Evolutionary conservation across 2,888 invertebrate genomes (phyloP).

Genomic region (Caenorhabditis sp.): DNA sequence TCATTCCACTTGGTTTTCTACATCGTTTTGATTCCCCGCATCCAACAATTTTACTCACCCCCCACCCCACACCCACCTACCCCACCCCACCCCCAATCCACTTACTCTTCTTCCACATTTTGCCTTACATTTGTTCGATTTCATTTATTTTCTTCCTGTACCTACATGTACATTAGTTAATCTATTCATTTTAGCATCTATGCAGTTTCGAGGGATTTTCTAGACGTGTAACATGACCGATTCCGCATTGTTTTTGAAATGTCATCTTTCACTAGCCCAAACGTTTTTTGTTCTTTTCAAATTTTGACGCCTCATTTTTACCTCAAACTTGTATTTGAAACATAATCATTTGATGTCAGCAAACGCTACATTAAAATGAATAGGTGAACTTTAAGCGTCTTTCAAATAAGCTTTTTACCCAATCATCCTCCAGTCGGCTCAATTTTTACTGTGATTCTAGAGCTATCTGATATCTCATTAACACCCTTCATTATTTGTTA

Average conservation of each 20-base stretch:
- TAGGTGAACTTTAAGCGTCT: not conserved
- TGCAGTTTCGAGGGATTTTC: not conserved
- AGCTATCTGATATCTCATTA: not conserved
- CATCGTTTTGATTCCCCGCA: not conserved
- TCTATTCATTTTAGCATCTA: too few relatives aligned
- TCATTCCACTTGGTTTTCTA: not conserved
- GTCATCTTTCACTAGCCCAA: not conserved
- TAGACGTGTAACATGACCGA: not conserved
- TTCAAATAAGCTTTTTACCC: not conserved
- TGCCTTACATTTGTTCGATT: not conserved
- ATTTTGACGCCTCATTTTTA: not conserved
- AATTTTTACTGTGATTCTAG: not conserved
- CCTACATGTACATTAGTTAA: too few relatives aligned
- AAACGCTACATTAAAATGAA: not conserved
- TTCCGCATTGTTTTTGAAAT: not conserved
- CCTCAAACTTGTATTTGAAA: constrained; percentile 4
- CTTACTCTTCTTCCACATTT: not conserved
- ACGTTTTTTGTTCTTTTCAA: not conserved
- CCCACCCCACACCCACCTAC: not conserved
- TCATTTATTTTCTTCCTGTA: not conserved
- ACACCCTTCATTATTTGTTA: not conserved
- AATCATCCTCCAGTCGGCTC: not conserved
- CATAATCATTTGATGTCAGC: not conserved
- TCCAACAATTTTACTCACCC: not conserved
- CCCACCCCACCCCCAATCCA: not conserved